Conservation (phyloP, 2,797 vertebrate genomes). For the Helostoma temminkii region DNA sequence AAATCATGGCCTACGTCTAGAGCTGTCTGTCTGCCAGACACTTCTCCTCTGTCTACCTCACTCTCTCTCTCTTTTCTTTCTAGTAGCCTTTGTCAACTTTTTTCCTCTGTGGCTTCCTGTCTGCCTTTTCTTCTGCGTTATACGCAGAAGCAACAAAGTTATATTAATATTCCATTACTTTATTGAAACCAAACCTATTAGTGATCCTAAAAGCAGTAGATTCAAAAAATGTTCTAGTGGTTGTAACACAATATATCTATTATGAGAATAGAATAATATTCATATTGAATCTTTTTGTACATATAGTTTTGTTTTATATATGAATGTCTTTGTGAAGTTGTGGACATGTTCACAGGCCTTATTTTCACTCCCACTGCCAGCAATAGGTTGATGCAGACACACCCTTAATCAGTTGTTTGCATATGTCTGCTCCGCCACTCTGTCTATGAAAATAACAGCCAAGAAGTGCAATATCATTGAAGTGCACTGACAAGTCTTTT, state of each 20-base stretch:
- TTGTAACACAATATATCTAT: neutral
- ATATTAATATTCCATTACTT: no score
- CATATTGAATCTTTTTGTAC: neutral
- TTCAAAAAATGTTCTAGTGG: neutral
- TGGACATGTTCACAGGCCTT: slow-evolving; percentile 5
- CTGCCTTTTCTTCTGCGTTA: slow-evolving; percentile 1
- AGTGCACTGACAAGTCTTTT: slow-evolving; percentile 8
- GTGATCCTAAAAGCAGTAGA: no score
- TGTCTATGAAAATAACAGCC: slow-evolving; percentile 54
- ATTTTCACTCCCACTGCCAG: slow-evolving; percentile 11
- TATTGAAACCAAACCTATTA: no score
- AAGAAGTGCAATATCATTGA: slow-evolving; percentile 29
- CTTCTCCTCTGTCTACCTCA: slow-evolving; percentile 53
- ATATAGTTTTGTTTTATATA: neutral
- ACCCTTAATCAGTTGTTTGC: slow-evolving; percentile 57
- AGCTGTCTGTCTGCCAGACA: slow-evolving; percentile 64
- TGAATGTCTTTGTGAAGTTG: slow-evolving; percentile 3
- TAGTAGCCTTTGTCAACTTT: slow-evolving; percentile 1
- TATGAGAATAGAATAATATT: neutral
- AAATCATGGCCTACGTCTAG: slow-evolving; percentile 77
- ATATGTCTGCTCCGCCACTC: slow-evolving; percentile 47
- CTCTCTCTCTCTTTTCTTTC: slow-evolving; percentile 8
- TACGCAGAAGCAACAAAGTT: neutral
- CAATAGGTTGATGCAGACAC: slow-evolving; percentile 31
- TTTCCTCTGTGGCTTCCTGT: slow-evolving; percentile 3